Conservation (phyloP, 2,888 invertebrate genomes). For the Leptopilina myrica region DNA sequence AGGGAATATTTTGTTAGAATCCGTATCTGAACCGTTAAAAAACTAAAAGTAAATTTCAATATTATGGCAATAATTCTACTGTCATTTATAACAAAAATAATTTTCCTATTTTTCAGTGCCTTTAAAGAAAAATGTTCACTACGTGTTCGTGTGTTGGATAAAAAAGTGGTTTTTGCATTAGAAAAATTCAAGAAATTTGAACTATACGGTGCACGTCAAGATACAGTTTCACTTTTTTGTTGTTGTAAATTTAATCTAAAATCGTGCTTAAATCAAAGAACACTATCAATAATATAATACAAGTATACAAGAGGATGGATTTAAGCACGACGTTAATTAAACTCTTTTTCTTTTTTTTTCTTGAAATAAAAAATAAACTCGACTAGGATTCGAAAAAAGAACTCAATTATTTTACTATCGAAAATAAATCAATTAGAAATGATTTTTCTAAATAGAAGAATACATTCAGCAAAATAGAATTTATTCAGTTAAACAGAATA, state of each 20-base stretch:
- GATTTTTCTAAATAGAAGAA: background rate
- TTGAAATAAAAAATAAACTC: background rate
- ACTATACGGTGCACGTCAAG: conserved; percentile 40
- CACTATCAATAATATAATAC: conserved; percentile 39
- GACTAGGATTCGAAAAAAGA: conserved; percentile 23
- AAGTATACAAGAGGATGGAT: conserved; percentile 38
- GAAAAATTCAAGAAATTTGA: conserved; percentile 40
- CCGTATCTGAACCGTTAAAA: conserved; percentile 23
- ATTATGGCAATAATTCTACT: conserved; percentile 1
- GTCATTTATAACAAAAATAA: conserved; percentile 36
- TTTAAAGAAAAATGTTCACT: background rate
- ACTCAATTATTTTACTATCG: background rate
- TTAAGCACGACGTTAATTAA: conserved; percentile 37
- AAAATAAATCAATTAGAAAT: background rate
- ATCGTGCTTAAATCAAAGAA: conserved; percentile 38
- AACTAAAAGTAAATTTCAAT: conserved; percentile 23
- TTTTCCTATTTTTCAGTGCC: conserved; percentile 27
- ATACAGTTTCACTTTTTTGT: conserved; percentile 13
- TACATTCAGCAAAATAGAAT: background rate
- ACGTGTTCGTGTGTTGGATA: background rate
- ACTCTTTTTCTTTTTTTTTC: background rate
- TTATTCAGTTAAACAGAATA: background rate
- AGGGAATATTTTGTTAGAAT: background rate
- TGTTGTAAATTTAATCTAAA: conserved; percentile 4
- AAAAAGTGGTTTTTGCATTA: conserved; percentile 18